phyloP scores from a whole-genome alignment of 30 jellyfish, hydroid and myxozoan species.

The Cassiopea xamachana region DNA sequence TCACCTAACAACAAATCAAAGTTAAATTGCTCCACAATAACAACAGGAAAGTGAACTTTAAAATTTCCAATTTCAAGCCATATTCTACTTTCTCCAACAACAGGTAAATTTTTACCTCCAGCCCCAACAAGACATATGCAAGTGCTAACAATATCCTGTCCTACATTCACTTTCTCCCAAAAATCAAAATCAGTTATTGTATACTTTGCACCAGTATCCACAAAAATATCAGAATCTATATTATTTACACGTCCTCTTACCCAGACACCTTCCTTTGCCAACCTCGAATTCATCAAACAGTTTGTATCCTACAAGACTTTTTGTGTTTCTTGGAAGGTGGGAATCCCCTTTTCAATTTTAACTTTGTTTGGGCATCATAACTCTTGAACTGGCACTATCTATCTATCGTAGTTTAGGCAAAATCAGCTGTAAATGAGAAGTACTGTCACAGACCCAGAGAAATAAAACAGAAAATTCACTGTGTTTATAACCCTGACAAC shows the following conservation, averaged over 20 bases:
- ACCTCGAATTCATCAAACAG: neutral
- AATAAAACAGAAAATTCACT: too few species aligned
- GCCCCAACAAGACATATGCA: conserved; percentile 36
- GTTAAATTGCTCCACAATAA: conserved; percentile 26
- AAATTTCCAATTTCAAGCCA: conserved; percentile 15
- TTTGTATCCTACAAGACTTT: neutral
- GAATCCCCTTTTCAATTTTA: neutral
- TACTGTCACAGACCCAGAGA: too few species aligned
- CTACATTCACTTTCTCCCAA: conserved; percentile 33
- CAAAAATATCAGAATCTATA: neutral
- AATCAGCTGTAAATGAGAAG: too few species aligned
- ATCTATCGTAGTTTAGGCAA: too few species aligned
- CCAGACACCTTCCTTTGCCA: neutral
- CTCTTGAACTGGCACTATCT: too few species aligned
- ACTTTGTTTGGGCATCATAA: neutral
- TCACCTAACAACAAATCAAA: conserved; percentile 58
- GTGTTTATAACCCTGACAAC: too few species aligned
- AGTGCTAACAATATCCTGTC: conserved; percentile 23
- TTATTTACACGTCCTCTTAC: neutral
- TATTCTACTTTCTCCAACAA: conserved; percentile 54
- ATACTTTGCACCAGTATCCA: conserved; percentile 17
- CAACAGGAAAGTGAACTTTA: conserved; percentile 10
- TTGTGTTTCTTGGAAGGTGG: neutral
- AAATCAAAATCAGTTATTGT: conserved; percentile 49
- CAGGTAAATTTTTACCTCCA: conserved; percentile 27